Evolutionary conservation across 2,797 vertebrate genomes (phyloP).

Genomic region (Periparus ater): DNA sequence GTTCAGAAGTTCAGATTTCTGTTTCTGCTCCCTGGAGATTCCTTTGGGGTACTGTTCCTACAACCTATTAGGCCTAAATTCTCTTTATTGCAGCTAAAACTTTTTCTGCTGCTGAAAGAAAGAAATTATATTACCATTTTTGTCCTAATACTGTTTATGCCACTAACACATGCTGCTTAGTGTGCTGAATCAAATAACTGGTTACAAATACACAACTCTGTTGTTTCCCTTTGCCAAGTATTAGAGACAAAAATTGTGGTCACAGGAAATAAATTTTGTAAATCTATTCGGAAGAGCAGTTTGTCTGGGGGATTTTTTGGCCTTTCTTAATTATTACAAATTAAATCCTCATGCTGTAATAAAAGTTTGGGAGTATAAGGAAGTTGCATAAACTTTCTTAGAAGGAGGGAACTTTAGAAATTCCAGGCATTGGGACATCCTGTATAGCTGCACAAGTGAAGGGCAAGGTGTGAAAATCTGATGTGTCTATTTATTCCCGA

Average conservation of each 20-base stretch:
- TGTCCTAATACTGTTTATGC: background rate
- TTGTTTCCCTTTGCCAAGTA: background rate
- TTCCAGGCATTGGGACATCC: background rate
- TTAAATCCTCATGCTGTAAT: background rate
- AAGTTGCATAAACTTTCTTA: background rate
- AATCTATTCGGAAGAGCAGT: background rate
- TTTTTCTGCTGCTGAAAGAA: background rate
- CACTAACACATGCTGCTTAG: background rate
- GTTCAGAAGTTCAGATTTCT: background rate
- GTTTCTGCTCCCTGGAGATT: background rate
- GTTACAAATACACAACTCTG: background rate
- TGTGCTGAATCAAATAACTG: background rate
- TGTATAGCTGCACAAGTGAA: background rate
- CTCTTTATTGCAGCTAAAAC: background rate
- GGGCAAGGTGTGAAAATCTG: background rate
- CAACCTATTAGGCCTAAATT: background rate
- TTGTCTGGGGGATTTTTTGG: rapidly evolving
- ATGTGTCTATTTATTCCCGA: background rate
- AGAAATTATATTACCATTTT: background rate
- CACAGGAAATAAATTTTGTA: background rate
- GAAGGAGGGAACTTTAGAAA: background rate
- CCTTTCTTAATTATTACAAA: background rate
- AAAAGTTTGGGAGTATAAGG: background rate
- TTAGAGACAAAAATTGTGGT: background rate
- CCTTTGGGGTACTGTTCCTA: background rate